Percentiles rank a stretch among this genome's conserved stretches.
phyloP scores from a whole-genome alignment of 2,888 invertebrate genomes.

The Scaeva pyrastri region DNA sequence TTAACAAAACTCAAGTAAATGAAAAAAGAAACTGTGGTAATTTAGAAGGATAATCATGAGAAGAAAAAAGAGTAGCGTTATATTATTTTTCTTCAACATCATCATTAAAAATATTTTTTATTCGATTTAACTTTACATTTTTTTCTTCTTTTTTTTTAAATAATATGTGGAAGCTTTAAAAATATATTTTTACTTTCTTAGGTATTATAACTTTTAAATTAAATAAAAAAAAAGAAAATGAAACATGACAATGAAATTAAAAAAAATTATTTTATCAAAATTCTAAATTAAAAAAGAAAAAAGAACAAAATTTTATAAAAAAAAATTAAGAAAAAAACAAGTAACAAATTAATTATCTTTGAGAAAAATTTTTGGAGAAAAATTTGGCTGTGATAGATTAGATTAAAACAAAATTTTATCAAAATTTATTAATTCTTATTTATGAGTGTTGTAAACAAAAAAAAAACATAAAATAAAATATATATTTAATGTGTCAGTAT shows the following conservation, averaged over 20 bases:
- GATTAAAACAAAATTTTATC: conserved; percentile 76
- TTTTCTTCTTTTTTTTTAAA: conserved; percentile 26
- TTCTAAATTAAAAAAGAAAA: conserved; percentile 83
- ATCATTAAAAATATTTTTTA: conserved; percentile 52
- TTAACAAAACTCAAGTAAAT: conserved; percentile 14
- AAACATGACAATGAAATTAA: conserved; percentile 74
- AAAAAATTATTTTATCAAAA: conserved; percentile 79
- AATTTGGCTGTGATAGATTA: conserved; percentile 84
- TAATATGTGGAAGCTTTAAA: conserved; percentile 71
- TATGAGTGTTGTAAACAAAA: conserved; percentile 74
- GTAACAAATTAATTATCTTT: conserved; percentile 77
- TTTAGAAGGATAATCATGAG: conserved; percentile 23
- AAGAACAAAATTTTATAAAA: conserved; percentile 70
- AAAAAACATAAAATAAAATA: conserved; percentile 41
- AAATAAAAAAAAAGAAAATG: conserved; percentile 39
- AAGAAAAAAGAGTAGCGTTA: conserved; percentile 10
- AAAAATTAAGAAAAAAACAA: conserved; percentile 71
- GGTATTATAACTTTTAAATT: conserved; percentile 50
- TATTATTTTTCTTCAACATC: conserved; percentile 37
- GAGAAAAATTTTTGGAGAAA: conserved; percentile 82
- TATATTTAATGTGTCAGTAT: conserved; percentile 77
- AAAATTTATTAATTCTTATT: conserved; percentile 77
- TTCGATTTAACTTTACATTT: conserved; percentile 29
- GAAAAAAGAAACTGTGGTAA: conserved; percentile 4
- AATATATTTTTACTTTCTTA: conserved; percentile 58